A percentile compares a stretch with the other conserved stretches of the same genome.
phyloP scores from a whole-genome alignment of 2,888 invertebrate species.

The Sphinx pinastri region DNA sequence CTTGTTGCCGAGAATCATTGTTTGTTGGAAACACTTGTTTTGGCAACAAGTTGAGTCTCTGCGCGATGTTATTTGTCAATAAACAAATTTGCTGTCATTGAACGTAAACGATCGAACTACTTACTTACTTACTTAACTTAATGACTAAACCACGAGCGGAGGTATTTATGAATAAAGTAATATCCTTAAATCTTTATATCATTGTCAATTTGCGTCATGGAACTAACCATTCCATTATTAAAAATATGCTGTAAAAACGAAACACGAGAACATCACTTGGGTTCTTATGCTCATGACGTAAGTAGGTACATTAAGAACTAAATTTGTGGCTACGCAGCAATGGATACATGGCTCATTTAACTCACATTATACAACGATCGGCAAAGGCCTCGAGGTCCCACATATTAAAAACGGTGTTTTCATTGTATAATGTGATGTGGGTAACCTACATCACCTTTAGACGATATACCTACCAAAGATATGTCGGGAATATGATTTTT shows the following conservation, averaged over 20 bases:
- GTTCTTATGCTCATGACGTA: not conserved
- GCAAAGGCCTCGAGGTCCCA: not conserved
- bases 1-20: too few species aligned
- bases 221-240: not conserved
- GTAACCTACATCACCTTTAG: too few species aligned
- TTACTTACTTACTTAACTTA: too few species aligned
- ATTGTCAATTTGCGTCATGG: slow-evolving; percentile 1
- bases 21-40: too few species aligned
- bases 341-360: not conserved
- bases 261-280: not conserved
- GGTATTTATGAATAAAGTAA: not conserved
- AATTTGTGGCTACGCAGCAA: not conserved
- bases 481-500: too few species aligned
- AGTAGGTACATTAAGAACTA: not conserved
- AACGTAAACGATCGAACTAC: too few species aligned
- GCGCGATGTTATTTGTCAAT: too few species aligned
- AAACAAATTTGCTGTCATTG: too few species aligned
- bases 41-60: too few species aligned
- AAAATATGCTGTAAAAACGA: not conserved
- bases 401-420: not conserved
- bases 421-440: too few species aligned
- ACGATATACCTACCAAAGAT: too few species aligned
- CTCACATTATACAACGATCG: not conserved
- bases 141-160: not conserved
- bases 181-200: not conserved